A percentile compares a stretch with the other conserved stretches of the same genome.
phyloP scores from a whole-genome alignment of 2,113 vertebrate species.

The Trichechus manatus region DNA sequence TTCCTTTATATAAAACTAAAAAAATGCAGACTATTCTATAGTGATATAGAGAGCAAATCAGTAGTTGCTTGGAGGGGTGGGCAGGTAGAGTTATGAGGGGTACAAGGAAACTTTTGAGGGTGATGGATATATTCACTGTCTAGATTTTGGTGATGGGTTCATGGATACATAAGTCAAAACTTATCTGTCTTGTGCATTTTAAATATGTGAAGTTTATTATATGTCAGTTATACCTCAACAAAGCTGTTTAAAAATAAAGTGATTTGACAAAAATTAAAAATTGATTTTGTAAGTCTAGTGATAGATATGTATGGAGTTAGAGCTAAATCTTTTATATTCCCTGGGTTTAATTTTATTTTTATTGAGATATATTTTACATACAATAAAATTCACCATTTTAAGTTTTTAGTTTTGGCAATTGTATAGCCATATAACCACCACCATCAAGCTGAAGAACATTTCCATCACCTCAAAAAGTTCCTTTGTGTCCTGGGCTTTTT shows the following conservation, averaged over 20 bases:
- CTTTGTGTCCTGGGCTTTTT: not conserved
- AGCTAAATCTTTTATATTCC: conserved; percentile 1
- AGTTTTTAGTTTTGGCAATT: conserved; percentile 39
- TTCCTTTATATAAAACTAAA: conserved; percentile 1
- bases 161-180: conserved; percentile 11
- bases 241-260: not conserved
- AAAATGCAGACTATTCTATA: conserved; percentile 15
- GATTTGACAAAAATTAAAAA: not conserved
- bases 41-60: not conserved
- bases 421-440: not conserved
- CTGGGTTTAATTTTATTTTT: conserved; percentile 54
- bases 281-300: not conserved
- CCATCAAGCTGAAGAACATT: not conserved
- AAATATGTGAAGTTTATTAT: conserved; percentile 44
- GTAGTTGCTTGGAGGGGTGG: not conserved
- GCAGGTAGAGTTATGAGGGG: not conserved
- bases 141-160: not conserved
- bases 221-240: not conserved
- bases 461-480: not conserved
- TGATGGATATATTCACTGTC: conserved; percentile 16
- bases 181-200: conserved; percentile 6
- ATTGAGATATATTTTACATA: conserved; percentile 43
- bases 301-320: not conserved
- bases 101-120: not conserved
- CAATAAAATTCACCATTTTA: conserved; percentile 55